Base-by-base conservation (phyloP, 1,140 invertebrate species). In the Tetramorium parvispinum region DNA sequence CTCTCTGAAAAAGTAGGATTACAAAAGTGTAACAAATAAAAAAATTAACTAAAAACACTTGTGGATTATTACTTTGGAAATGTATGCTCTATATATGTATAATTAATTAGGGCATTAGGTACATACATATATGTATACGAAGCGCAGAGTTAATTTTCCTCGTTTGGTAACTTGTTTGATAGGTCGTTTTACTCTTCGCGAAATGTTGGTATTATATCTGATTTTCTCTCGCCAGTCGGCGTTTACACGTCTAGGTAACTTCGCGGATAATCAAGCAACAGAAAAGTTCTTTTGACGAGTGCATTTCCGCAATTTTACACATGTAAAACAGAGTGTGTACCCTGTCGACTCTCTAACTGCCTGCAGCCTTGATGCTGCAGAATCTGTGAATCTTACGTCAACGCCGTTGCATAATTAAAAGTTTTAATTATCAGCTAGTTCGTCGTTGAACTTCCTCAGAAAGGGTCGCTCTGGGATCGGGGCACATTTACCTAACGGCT, bases 381-480 rank as follows among this genome's bases (percentile, higher is more conserved):
- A 65, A 55, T 75, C 53, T 49, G 68, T 49, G 68, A 27, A 83
- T 83, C 79, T 83, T 68, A 43, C 24, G 59, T 88, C 32, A 32
- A 63, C 85, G 37, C 71, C 77, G 87, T 85, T 86, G 90, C 83
- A 90, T 92, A 92, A 92, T 92, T 91, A 90, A 92, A 92, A 92
- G 43, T 92, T 92, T 92, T 92, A 92, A 92, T 92, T 92, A 92
- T 92, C 90, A 76, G 85, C 61, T 55, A 88, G 65, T n/a, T 61
- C 59, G 59, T 51, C 71, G 46, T 61, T 85, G 61, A 83, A 83
- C 53, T 87, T 79, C 11, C 66, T 59, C 73, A 68, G 37, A 70
- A 65, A 76, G 24, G 71, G 57, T 57, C 61, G 37, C 46, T 13
- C 59, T 79, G 59, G 82, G 73, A 65, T 79, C 40, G 66, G 40